Base-by-base conservation (phyloP, 2,113 vertebrate genomes). In the Phasianus colchicus region DNA sequence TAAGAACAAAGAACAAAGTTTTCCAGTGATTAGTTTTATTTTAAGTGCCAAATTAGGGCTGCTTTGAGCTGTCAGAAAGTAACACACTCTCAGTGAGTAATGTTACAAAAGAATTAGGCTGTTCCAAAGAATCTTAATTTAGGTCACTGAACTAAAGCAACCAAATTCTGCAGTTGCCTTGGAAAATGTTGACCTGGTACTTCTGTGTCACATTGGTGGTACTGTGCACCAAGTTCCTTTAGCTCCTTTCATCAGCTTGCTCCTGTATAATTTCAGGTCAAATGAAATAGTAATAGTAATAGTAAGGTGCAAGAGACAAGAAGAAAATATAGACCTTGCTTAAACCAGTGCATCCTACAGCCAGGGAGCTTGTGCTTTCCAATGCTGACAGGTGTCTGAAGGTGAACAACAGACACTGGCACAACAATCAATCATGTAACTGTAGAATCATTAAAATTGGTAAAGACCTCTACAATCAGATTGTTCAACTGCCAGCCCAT, bases 21-120 rank as follows among this genome's bases (percentile, higher is more conserved):
- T 94, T 86, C 52, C 74, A 86, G 79, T 84, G 61, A 92, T 91
- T 81, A 86, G 72, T 81, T 95, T 75, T 91, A 94, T 90, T 89
- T 78, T 78, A 57, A 38, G 79, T 95, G 79, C 73, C 73, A 82
- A 91, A 89, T 84, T 91, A 91, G 67, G 73, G 61, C 89, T 95
- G 75, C 38, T 83, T 30, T 83, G 72, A 92, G 87, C 86, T 88
- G 83, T 86, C 54, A 91, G 52, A 83, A 90, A 95, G 85, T 88
- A 86, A 84, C 42, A 29, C 63, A 79, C 21, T 84, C 86, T 82
- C 34, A 42, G 70, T 38, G 14, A 94, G 55, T 50, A 93, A 70
- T 6, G 15, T 69, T 50, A 78, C 7, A 47, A 74, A 69, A 77
- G 89, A 70, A 54, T 29, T 79, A 80, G 75, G 66, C 24, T 36